Base-by-base conservation (phyloP, 1,140 invertebrate species). In the Pissodes strobi region DNA sequence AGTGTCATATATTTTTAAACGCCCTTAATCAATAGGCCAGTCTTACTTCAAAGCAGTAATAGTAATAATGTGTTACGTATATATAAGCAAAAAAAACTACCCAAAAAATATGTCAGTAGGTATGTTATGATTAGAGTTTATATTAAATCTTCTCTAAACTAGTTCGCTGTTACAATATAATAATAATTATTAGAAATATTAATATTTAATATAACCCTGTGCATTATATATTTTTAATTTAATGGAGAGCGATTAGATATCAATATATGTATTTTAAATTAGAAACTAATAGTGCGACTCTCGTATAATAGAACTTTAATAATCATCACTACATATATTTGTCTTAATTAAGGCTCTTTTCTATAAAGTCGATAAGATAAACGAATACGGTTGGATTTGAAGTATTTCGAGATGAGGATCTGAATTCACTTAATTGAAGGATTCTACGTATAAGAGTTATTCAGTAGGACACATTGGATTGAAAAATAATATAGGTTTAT, bases 141-240 rank as follows among this genome's bases (percentile, higher is more conserved):
- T 67, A 51, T 37, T 49, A 57, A 66, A 61, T 52, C 51, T 55
- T 55, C 46, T 68, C 43, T 60, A 70, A 56, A 23, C 65, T 65
- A 69, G 39, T 70, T 66, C 67, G 67, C 67, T 68, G 69, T 66
- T 68, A 60, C 37, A n/a, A 58, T 64, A 61, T 66, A 64, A 60
- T 37, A 58, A 41, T 55, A 57, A 59, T 59, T 48, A 59, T 34
- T 39, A 59, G 22, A 34, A 59, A 39, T 56, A 61, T 66, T 66
- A 65, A 55, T 66, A 58, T 61, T 51, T 65, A 69, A 62, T 59
- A 65, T 63, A 69, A 70, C 69, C 69, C 69, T 71, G 69, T 71
- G 69, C 67, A 71, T 53, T 49, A 60, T 65, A 38, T 48, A 68
- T 37, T 52, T 52, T 43, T 69, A 69, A 21, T 67, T 52, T 59